Evolutionary conservation across 37 sponge, comb jelly and placozoan species (phyloP).

Genomic region (Ephydatia muelleri): DNA sequence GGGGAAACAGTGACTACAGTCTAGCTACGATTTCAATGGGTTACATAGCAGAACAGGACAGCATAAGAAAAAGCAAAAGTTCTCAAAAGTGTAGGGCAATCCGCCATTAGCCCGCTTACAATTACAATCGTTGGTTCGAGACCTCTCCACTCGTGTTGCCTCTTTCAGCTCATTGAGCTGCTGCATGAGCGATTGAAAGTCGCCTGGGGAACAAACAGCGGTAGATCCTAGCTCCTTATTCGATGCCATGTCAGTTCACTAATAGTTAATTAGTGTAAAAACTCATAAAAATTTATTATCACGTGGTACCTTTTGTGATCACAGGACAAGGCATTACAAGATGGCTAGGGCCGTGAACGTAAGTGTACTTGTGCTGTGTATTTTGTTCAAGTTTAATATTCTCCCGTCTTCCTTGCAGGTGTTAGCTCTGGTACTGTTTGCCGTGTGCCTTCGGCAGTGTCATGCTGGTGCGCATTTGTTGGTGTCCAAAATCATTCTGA

Average conservation of each 20-base stretch:
- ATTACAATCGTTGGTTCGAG: constrained; percentile 17
- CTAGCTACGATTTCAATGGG: no score
- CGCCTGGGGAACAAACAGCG: background rate
- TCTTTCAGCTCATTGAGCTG: constrained; percentile 46
- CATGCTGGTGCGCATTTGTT: constrained; percentile 61
- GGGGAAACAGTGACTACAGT: no score
- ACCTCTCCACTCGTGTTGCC: constrained; percentile 17
- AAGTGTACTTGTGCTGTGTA: background rate
- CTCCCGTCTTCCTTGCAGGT: background rate
- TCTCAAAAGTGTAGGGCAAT: background rate
- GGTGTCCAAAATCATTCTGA: constrained; percentile 82
- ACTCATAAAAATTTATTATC: background rate
- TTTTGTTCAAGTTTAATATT: background rate
- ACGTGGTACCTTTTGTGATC: background rate
- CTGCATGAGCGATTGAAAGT: constrained; percentile 1
- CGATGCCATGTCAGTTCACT: background rate
- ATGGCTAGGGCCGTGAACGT: constrained; percentile 22
- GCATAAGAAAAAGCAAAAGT: background rate
- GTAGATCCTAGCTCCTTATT: background rate
- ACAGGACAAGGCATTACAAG: background rate
- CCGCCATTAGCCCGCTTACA: constrained; percentile 6
- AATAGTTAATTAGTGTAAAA: background rate
- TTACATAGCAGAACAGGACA: background rate
- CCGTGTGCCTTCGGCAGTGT: background rate
- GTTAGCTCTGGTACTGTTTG: constrained; percentile 10